Conservation (phyloP, 1,140 invertebrate species). For the Forficula auricularia region DNA sequence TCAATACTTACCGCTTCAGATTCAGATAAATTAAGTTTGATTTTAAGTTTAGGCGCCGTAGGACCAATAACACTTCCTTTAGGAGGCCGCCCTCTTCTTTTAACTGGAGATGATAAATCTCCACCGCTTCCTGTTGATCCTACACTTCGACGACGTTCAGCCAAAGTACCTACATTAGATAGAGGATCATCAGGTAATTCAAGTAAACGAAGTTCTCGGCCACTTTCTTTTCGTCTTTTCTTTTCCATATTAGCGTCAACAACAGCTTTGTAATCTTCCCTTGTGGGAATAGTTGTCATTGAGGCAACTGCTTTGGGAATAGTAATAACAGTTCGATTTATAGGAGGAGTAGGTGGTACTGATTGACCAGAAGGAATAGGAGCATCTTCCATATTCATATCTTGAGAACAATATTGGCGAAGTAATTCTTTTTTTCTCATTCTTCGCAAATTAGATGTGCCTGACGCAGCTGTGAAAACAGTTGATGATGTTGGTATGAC, state of each 20-base stretch:
- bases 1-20: constrained; percentile 7
- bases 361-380: constrained; percentile 20
- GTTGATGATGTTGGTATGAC: constrained; percentile 18
- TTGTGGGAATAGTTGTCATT: constrained; percentile 64
- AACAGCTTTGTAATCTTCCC: constrained; percentile 57
- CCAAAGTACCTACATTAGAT: constrained; percentile 23
- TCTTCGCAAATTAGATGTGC: constrained; percentile 54
- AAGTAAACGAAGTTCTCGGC: constrained; percentile 35
- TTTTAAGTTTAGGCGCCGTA: constrained; percentile 56
- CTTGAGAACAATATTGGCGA: constrained; percentile 67
- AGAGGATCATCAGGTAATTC: constrained; percentile 21
- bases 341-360: constrained; percentile 33
- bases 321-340: constrained; percentile 53
- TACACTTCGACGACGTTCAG: constrained; percentile 27
- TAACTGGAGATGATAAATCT: constrained; percentile 2
- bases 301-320: constrained; percentile 74
- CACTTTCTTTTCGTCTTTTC: constrained; percentile 45
- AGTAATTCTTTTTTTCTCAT: constrained; percentile 81
- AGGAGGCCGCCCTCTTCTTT: constrained; percentile 13
- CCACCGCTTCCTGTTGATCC: constrained; percentile 24
- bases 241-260: constrained; percentile 45
- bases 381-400: constrained; percentile 62
- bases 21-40: constrained; percentile 44
- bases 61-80: constrained; percentile 11
- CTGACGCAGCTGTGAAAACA: constrained; percentile 23